These are phyloP conservation scores for Cydia strobilella DNA, from an alignment of 1,140 invertebrate species.

Conservation along the genomic window DNA sequence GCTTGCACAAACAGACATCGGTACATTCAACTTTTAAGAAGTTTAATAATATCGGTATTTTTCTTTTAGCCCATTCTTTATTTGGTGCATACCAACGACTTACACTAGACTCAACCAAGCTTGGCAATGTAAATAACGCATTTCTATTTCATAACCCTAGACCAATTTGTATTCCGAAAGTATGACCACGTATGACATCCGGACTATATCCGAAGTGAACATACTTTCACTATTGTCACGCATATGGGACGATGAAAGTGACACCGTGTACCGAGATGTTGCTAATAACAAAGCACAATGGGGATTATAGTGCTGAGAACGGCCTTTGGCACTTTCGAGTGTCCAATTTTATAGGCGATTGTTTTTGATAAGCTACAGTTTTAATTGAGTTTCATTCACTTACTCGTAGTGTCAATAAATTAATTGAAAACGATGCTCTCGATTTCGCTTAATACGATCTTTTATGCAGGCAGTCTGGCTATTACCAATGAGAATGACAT, in stretches of 20 bases:
- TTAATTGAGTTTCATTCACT: not conserved
- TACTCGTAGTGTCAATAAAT: not conserved
- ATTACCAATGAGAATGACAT: too few relatives aligned
- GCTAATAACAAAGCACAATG: constrained; percentile 30
- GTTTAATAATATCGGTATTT: not conserved
- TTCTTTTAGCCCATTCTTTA: not conserved
- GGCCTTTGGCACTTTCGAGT: constrained; percentile 21
- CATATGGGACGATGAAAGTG: constrained; percentile 32
- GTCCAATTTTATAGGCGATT: not conserved
- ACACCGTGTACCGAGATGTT: constrained; percentile 23
- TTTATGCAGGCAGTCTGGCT: too few relatives aligned
- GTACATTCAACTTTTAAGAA: not conserved
- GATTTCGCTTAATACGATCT: too few relatives aligned
- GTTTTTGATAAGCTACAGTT: not conserved
- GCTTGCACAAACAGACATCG: too few relatives aligned
- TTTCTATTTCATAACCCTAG: constrained; percentile 11
- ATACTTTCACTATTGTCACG: constrained; percentile 26
- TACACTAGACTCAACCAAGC: not conserved
- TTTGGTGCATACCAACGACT: not conserved
- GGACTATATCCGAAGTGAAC: constrained; percentile 23
- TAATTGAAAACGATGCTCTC: too few relatives aligned
- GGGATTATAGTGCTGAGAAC: constrained; percentile 23
- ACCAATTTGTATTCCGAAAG: constrained; percentile 22
- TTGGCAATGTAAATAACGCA: not conserved
- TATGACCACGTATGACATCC: constrained; percentile 22